Base-by-base conservation (phyloP, 37 sponge, comb jelly and placozoan species). In the Lycopodina hypogea region DNA sequence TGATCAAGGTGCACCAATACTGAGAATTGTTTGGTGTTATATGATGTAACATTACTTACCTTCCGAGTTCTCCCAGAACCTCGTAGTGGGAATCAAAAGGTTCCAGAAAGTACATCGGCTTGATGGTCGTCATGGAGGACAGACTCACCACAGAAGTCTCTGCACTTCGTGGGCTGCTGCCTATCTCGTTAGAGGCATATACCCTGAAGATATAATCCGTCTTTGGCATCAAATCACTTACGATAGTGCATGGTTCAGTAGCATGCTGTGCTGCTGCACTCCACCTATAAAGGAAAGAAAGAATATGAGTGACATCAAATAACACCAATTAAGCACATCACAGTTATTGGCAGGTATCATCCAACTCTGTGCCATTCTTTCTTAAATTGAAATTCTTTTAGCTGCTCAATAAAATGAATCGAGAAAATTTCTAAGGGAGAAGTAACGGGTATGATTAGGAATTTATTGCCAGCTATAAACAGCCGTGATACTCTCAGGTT, bases 151-250 rank as follows among this genome's bases (percentile, higher is more conserved):
- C 37, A 6, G 40, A 80, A 53, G 86, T 78, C 42, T 72, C 76
- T 7, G 41, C 41, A 51, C 86, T 79, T 1, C 66, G 45, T 29
- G 33, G 42, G 42, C 86, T 73, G 34, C 33, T 52, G 41, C 86
- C 86, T 1, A 86, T 86, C 18, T 45, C 58, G 57, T 86, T 86
- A 3, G 33, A 63, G 40, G 91, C 91, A 12, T 45, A 28, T 28
- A 91, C 91, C 9, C 84, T 23, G 78, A 91, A 91, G 19, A 69
- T 36, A 80, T 91, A 91, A 45, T 74, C 72, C 23, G 64, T 50
- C 14, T 79, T 80, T 22, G 79, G 77, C 28, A 66, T 55, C 34
- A 91, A 80, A 51, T 79, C 84, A 19, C 78, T 76, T 3, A 91
- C 30, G 0, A 91, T 29, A 2, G 71, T 30, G 23, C 40, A 38